phyloP scores from a whole-genome alignment of 2,113 vertebrate genomes.

The Vanacampus margaritifer region DNA sequence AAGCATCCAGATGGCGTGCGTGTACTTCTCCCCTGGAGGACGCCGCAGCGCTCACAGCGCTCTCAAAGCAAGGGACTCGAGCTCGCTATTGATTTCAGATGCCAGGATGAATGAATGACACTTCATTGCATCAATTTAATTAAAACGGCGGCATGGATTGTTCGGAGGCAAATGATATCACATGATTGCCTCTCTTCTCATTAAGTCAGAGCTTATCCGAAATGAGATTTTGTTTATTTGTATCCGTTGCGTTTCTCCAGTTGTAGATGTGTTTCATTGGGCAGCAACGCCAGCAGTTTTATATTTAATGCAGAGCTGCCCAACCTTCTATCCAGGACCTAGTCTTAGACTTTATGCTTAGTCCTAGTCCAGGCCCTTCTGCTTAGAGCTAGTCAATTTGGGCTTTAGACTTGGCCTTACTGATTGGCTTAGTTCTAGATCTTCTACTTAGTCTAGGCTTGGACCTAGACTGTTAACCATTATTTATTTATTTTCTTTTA shows the following conservation, averaged over 20 bases:
- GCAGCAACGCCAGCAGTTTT: neutral
- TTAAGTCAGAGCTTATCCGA: neutral
- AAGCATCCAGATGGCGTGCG: neutral
- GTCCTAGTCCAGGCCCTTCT: too few relatives aligned
- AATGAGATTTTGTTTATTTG: neutral
- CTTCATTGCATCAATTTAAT: constrained; percentile 46
- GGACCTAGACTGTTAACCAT: too few relatives aligned
- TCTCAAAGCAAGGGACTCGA: constrained; percentile 4
- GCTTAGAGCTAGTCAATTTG: too few relatives aligned
- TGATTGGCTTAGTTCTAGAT: too few relatives aligned
- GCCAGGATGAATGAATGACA: constrained; percentile 15
- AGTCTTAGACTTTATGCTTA: too few relatives aligned
- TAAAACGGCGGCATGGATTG: constrained; percentile 19
- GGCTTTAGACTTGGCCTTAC: too few relatives aligned
- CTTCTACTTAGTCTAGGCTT: too few relatives aligned
- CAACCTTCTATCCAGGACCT: neutral
- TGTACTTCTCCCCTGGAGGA: constrained; percentile 14
- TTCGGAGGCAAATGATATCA: neutral
- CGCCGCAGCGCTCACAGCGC: constrained; percentile 1
- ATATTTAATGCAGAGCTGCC: neutral
- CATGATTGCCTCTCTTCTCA: neutral
- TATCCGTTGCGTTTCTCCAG: neutral
- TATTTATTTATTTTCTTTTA: too few relatives aligned
- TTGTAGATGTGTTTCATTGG: neutral
- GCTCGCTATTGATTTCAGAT: constrained; percentile 55